Evolutionary conservation across 2,888 invertebrate genomes (phyloP).

Genomic region (Eupithecia subumbrata): DNA sequence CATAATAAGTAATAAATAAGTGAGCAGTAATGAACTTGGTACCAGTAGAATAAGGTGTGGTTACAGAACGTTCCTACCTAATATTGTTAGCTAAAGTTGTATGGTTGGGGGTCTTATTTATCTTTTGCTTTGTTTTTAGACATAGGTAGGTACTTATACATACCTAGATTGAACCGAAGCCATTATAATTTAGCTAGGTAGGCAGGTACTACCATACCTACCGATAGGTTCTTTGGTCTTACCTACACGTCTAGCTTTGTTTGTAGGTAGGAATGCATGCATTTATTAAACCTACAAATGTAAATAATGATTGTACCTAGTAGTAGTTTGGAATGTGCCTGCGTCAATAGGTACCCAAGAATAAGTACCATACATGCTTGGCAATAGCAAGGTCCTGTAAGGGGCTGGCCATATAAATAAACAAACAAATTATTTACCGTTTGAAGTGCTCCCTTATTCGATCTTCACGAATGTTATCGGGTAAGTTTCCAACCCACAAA

Average conservation of each 20-base stretch:
- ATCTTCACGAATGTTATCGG: slow-evolving; percentile 99
- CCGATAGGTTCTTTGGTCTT: background rate
- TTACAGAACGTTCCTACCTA: background rate
- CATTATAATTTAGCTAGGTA: background rate
- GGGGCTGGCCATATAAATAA: background rate
- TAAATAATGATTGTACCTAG: background rate
- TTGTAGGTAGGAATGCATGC: background rate
- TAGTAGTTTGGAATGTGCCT: background rate
- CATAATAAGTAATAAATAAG: too few relatives aligned
- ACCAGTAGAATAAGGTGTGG: background rate
- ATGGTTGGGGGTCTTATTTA: background rate
- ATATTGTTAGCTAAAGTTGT: background rate
- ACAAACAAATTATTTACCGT: slow-evolving; percentile 86
- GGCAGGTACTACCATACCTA: background rate
- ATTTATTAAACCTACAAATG: too few relatives aligned
- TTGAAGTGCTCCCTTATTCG: slow-evolving; percentile 98
- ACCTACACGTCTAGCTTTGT: background rate
- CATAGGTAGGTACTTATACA: background rate
- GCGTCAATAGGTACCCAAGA: background rate
- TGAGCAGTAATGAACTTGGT: too few relatives aligned
- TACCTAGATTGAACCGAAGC: background rate
- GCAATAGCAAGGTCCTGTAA: background rate
- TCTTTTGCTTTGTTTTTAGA: background rate
- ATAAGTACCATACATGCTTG: background rate
- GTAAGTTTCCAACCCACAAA: slow-evolving; percentile 99